Evolutionary conservation across 1,140 invertebrate genomes (phyloP), one percentile per base, ranked within the genome.

Genomic region (Sycophila sp.): DNA sequence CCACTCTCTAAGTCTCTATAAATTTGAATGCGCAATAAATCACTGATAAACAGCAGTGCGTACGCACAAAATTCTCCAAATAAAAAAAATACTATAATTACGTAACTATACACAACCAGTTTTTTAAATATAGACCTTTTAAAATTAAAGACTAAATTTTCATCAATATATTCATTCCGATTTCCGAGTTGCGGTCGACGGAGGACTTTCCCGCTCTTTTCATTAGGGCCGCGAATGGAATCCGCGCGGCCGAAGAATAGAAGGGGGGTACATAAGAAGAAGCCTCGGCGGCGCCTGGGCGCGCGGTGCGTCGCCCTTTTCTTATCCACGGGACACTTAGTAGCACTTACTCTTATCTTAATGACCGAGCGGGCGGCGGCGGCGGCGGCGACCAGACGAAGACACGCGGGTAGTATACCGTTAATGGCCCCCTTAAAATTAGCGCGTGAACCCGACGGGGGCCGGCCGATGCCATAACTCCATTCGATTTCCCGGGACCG

Each of bases 341-440:
- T 85, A 85, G 85, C 85, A 86, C 85, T 86, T 85, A 85, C 85
- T 80, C 79, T 83, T 86, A 86, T 85, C 85, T 86, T 86, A 86
- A 86, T 83, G 84, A 86, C 84, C 77, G 75, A 77, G 84, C 79
- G 82, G 80, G 80, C 77, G 78, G 53, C 53, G n/a, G 30, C 7
- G 15, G 53, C 53, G 32, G 28, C 51, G 38, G 34, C 40, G 45
- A 7, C 32, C 22, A 15, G 42, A 49, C 42, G 42, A 30, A 17
- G n/a, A 62, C 17, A 36, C 22, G 38, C 32, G n/a, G n/a, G 24
- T 42, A 49, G 15, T 30, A 77, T 83, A 83, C 79, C 80, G 82
- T 83, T 85, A 84, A 84, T 85, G 83, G 84, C 78, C 82, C 81
- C 79, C 40, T 71, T 63, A 62, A 62, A 64, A 59, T 58, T 71